These are phyloP conservation scores for Ceryle rudis DNA, from an alignment of 2,797 vertebrate genomes.

Conservation along the genomic window DNA sequence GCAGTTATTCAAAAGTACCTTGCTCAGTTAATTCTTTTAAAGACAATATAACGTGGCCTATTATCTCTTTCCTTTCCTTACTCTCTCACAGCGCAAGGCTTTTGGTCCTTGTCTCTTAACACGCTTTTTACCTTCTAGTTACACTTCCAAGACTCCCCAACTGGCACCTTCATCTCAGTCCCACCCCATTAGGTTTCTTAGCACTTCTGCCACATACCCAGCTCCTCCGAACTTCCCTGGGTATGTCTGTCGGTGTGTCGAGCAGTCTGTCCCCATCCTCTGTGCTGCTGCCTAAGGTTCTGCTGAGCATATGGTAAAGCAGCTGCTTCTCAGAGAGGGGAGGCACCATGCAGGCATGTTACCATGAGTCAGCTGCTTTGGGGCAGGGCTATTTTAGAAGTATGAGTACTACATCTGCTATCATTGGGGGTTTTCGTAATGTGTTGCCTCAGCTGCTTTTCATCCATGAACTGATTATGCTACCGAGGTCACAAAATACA, in stretches of 20 bases:
- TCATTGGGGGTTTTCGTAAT: not conserved
- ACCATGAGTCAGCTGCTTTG: constrained; percentile 68
- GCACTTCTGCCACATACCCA: not conserved
- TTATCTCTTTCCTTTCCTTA: not conserved
- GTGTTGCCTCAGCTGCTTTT: constrained; percentile 3
- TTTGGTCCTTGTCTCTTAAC: not conserved
- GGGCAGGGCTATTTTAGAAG: constrained; percentile 49
- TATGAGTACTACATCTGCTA: constrained; percentile 33
- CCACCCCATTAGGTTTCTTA: not conserved
- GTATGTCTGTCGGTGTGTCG: rapidly evolving
- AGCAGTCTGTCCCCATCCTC: not conserved
- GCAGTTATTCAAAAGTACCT: not conserved
- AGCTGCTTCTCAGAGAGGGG: constrained; percentile 15
- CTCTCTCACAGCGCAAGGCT: not conserved
- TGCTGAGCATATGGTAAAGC: constrained; percentile 41
- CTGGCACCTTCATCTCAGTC: not conserved
- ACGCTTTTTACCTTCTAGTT: not conserved
- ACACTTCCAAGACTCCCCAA: not conserved
- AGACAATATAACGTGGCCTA: rapidly evolving
- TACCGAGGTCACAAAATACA: not conserved
- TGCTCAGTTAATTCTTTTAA: not conserved
- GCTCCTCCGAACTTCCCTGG: not conserved
- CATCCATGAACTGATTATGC: not conserved
- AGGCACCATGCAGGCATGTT: not conserved
- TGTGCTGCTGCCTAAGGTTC: constrained; percentile 1